These are phyloP conservation scores for Galeopterus variegatus DNA, from an alignment of 2,113 vertebrate species.

Conservation along the genomic window DNA sequence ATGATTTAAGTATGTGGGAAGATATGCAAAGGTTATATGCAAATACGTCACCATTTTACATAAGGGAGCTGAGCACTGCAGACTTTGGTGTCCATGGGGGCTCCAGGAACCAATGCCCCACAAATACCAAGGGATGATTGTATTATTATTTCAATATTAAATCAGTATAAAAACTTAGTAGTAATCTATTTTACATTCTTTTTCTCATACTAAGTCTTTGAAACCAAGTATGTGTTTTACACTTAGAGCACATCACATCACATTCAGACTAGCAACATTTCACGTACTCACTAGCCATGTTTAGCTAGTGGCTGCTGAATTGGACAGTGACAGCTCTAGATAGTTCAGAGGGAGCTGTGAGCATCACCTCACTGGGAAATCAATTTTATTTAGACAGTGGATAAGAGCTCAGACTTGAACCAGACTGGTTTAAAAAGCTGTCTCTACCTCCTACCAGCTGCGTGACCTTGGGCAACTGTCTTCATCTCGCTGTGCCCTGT, in stretches of 20 bases:
- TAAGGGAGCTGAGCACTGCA: too few species aligned
- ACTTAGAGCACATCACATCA: background rate
- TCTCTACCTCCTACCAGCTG: constrained; percentile 11
- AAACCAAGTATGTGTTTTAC: background rate
- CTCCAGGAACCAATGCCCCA: too few species aligned
- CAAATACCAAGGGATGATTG: too few species aligned
- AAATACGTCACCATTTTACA: too few species aligned
- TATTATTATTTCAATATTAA: background rate
- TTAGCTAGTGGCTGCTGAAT: background rate
- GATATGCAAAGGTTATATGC: too few species aligned
- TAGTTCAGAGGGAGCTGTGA: background rate
- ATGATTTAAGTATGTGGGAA: too few species aligned
- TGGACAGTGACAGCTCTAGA: background rate
- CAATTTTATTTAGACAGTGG: constrained; percentile 42
- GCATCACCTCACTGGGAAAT: background rate
- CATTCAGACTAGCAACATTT: background rate
- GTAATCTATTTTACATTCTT: background rate
- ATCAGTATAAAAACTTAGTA: background rate
- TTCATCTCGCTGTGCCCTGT: background rate
- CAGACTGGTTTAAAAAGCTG: background rate
- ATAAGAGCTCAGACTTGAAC: constrained; percentile 34
- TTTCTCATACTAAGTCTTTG: background rate
- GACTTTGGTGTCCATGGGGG: too few species aligned
- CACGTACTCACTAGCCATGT: background rate
- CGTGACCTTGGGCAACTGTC: constrained; percentile 50